Conservation (phyloP, 2,797 vertebrate genomes). For the Enteromius fasciolatus region DNA sequence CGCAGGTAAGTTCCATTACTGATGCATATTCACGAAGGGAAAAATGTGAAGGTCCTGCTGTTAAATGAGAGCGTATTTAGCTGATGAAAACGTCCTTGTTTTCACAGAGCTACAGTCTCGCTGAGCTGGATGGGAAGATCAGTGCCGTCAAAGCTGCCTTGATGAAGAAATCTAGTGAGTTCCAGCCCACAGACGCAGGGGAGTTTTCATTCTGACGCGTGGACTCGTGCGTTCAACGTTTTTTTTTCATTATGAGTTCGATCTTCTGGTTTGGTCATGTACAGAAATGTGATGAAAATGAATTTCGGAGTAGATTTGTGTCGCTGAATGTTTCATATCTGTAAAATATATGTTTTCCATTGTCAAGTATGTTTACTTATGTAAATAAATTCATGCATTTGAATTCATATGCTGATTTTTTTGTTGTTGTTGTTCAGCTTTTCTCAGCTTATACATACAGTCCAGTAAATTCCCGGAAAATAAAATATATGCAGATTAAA, state of each 20-base stretch:
- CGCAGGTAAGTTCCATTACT: conserved; percentile 79
- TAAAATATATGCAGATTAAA: neutral
- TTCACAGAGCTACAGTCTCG: conserved; percentile 88
- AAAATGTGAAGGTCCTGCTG: neutral
- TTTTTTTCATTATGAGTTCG: neutral
- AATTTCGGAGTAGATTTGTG: neutral
- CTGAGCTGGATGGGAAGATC: conserved; percentile 97
- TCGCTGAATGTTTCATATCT: neutral
- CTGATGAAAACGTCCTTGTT: conserved; percentile 24
- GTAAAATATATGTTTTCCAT: conserved; percentile 14
- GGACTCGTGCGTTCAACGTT: neutral
- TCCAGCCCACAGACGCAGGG: conserved; percentile 77
- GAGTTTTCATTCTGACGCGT: conserved; percentile 72
- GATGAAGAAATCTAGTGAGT: conserved; percentile 88
- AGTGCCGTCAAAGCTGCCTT: conserved; percentile 89
- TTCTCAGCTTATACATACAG: neutral
- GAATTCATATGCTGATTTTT: neutral
- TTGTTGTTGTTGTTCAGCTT: conserved; percentile 5
- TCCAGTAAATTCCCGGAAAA: neutral
- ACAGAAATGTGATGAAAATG: neutral
- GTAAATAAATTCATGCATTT: conserved; percentile 18
- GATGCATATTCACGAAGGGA: conserved; percentile 7
- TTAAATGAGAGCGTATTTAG: neutral
- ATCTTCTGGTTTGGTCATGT: neutral
- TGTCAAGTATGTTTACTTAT: neutral